These are phyloP conservation scores for Gonatopus flavifemur DNA, from an alignment of 1,140 invertebrate genomes.

Conservation along the genomic window DNA sequence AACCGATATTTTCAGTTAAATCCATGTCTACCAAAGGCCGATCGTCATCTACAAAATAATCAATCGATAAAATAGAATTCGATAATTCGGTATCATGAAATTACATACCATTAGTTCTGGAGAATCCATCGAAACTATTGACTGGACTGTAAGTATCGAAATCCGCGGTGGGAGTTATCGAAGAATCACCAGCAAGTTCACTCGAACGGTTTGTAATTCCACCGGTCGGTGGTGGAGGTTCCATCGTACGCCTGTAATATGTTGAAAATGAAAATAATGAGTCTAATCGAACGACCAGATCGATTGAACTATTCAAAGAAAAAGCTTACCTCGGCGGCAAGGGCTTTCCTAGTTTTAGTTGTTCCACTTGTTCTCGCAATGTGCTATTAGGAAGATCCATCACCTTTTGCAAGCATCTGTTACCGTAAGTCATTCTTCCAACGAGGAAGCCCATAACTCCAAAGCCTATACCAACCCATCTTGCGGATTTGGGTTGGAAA, in stretches of 20 bases:
- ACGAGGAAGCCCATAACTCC: background rate
- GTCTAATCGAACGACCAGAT: background rate
- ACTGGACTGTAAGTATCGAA: background rate
- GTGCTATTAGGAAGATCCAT: slow-evolving; percentile 5
- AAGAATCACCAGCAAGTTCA: background rate
- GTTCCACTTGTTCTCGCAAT: background rate
- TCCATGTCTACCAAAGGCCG: background rate
- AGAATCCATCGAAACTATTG: background rate
- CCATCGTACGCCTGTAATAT: background rate
- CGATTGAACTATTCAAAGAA: background rate
- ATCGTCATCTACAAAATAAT: background rate
- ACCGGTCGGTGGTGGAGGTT: background rate
- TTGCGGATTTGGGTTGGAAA: background rate
- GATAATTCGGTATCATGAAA: background rate
- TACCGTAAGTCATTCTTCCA: background rate
- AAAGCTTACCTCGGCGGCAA: background rate
- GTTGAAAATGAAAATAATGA: background rate
- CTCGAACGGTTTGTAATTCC: background rate
- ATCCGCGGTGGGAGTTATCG: background rate
- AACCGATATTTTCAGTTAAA: background rate
- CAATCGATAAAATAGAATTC: background rate
- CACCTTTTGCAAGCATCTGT: background rate
- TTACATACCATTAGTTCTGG: background rate
- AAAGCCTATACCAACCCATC: background rate
- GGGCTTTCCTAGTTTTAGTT: background rate